Percentiles rank a stretch among this genome's conserved stretches.
phyloP scores from a whole-genome alignment of 2,888 invertebrate genomes.

The Rhopalosiphum nymphaeae region DNA sequence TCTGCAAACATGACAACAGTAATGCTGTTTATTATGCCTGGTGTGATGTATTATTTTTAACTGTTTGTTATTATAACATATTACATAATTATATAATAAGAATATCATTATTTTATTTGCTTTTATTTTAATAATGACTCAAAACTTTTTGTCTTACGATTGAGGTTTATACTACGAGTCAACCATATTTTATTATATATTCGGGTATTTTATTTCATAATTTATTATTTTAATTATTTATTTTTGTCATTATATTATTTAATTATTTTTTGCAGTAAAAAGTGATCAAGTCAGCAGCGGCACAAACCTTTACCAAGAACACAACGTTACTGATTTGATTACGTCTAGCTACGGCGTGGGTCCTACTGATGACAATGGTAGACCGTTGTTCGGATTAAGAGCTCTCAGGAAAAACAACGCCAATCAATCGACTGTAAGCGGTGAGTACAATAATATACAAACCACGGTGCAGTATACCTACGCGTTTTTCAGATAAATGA shows the following conservation, averaged over 20 bases:
- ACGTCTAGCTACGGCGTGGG: constrained; percentile 88
- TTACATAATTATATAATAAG: background rate
- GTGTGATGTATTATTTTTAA: background rate
- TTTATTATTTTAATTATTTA: background rate
- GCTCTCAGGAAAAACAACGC: constrained; percentile 76
- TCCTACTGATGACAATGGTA: constrained; percentile 84
- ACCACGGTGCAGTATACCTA: background rate
- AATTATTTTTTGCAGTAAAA: constrained; percentile 46
- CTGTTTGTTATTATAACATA: background rate
- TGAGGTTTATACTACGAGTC: background rate
- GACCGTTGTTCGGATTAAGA: constrained; percentile 83
- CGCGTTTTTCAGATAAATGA: background rate
- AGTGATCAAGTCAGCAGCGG: constrained; percentile 46
- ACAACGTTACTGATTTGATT: constrained; percentile 74
- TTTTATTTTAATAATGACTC: background rate
- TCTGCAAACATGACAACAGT: background rate
- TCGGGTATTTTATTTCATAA: background rate
- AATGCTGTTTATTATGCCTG: background rate
- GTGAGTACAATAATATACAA: background rate
- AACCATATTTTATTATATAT: background rate
- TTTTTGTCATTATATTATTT: background rate
- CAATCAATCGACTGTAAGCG: constrained; percentile 71
- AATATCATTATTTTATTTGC: background rate
- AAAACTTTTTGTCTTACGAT: background rate
- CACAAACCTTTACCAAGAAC: constrained; percentile 30